Evolutionary conservation across 2,888 invertebrate genomes (phyloP).

Genomic region (Eilema griseolum): DNA sequence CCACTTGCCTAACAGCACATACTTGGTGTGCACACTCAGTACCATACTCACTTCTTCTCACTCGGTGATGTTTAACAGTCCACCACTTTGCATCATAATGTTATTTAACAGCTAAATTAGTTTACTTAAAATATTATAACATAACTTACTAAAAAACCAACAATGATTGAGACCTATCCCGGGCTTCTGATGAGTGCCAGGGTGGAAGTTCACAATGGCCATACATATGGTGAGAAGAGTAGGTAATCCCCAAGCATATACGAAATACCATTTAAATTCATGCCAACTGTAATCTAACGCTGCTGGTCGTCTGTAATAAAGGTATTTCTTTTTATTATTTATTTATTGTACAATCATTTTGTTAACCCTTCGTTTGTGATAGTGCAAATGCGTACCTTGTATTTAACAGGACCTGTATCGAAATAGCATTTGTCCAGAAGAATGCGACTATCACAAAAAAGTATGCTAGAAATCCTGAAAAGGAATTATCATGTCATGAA

Average conservation of each 20-base stretch:
- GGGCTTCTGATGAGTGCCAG: constrained; percentile 84
- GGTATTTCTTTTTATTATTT: not conserved
- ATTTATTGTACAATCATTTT: not conserved
- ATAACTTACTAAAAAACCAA: constrained; percentile 88
- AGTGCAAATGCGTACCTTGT: constrained; percentile 84
- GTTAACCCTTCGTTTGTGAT: not conserved
- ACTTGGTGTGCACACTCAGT: not conserved
- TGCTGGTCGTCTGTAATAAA: constrained; percentile 63
- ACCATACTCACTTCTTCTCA: not conserved
- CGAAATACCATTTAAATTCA: constrained; percentile 84
- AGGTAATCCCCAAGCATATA: constrained; percentile 88
- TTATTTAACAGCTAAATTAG: not conserved
- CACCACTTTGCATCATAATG: not conserved
- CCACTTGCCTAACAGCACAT: not conserved
- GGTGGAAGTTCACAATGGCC: constrained; percentile 83
- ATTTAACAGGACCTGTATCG: constrained; percentile 89
- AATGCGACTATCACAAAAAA: constrained; percentile 88
- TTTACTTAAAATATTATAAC: not conserved
- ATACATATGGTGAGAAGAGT: constrained; percentile 81
- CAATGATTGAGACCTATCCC: constrained; percentile 87
- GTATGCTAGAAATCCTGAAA: constrained; percentile 85
- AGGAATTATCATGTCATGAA: constrained; percentile 12
- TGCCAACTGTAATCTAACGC: constrained; percentile 85
- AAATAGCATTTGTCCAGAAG: constrained; percentile 90
- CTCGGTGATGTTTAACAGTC: not conserved